Evolutionary conservation across 2,797 vertebrate genomes (phyloP).

Genomic region (Notoglanidium macrostoma): DNA sequence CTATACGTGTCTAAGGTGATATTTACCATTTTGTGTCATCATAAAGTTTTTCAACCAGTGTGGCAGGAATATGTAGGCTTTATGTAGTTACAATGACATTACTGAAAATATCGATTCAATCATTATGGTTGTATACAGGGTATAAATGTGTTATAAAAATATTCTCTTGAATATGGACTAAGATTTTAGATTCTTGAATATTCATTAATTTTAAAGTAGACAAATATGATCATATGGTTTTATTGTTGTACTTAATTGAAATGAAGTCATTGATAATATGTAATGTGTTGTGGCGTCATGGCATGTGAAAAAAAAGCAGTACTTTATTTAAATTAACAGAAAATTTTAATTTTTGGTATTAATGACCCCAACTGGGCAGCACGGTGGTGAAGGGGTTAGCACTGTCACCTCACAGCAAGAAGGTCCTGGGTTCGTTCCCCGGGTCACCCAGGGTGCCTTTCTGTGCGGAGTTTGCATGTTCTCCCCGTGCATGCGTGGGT

Average conservation of each 20-base stretch:
- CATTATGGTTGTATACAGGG: conserved; percentile 46
- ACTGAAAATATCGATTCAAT: not conserved
- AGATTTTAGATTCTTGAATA: not conserved
- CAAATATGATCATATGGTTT: not conserved
- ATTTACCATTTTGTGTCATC: not conserved
- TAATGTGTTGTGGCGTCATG: not conserved
- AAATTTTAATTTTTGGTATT: not conserved
- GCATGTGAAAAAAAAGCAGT: not conserved
- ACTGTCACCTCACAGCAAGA: no score
- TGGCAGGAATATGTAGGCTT: not conserved
- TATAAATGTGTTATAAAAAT: conserved; percentile 13
- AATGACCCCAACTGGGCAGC: not conserved
- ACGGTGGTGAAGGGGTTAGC: no score
- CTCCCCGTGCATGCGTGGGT: no score
- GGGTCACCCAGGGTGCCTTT: no score
- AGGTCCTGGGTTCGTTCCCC: no score
- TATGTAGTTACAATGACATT: not conserved
- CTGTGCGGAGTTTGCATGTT: no score
- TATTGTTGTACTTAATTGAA: not conserved
- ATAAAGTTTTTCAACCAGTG: not conserved
- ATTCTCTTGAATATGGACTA: not conserved
- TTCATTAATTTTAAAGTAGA: not conserved
- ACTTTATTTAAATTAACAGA: not conserved
- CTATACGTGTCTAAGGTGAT: not conserved
- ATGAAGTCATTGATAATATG: not conserved